Percentiles rank a stretch among this genome's conserved stretches.
Conservation (phyloP, 2,797 vertebrate species). For the Leuciscus waleckii region DNA sequence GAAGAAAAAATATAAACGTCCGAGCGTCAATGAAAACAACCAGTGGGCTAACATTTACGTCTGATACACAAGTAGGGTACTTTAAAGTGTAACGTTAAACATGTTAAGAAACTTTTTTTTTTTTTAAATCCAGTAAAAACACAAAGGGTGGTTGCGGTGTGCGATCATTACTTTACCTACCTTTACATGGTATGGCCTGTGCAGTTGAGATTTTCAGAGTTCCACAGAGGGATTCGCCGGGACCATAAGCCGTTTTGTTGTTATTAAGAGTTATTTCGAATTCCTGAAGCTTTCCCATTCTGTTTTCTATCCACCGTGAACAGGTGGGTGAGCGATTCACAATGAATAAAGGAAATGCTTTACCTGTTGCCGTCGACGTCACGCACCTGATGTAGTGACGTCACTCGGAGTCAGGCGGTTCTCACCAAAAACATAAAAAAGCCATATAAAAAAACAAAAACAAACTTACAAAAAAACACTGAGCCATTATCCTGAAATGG, state of each 20-base stretch:
- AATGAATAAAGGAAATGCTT: conserved; percentile 23
- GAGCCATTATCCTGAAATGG: not conserved
- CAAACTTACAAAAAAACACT: too few relatives aligned
- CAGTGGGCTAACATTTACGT: not conserved
- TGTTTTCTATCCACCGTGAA: conserved; percentile 29
- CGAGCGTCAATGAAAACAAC: not conserved
- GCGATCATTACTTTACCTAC: conserved; percentile 62
- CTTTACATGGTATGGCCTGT: conserved; percentile 76
- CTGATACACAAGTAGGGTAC: not conserved
- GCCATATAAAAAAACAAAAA: too few relatives aligned
- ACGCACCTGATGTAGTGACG: conserved; percentile 22
- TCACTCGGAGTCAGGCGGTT: conserved; percentile 5
- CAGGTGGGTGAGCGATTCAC: not conserved
- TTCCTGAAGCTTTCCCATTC: conserved; percentile 78
- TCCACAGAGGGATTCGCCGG: conserved; percentile 77
- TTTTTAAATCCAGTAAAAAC: not conserved
- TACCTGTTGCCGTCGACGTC: conserved; percentile 48
- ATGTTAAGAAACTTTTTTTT: not conserved
- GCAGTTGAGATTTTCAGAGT: conserved; percentile 66
- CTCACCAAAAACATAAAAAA: not conserved
- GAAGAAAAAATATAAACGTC: not conserved
- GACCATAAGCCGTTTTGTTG: conserved; percentile 75
- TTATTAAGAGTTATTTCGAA: conserved; percentile 73
- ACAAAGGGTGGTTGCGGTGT: not conserved
- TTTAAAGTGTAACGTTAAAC: not conserved